Evolutionary conservation across 2,888 invertebrate species (phyloP), one percentile per base, ranked within the genome.

Genomic region (Coelopa pilipes): DNA sequence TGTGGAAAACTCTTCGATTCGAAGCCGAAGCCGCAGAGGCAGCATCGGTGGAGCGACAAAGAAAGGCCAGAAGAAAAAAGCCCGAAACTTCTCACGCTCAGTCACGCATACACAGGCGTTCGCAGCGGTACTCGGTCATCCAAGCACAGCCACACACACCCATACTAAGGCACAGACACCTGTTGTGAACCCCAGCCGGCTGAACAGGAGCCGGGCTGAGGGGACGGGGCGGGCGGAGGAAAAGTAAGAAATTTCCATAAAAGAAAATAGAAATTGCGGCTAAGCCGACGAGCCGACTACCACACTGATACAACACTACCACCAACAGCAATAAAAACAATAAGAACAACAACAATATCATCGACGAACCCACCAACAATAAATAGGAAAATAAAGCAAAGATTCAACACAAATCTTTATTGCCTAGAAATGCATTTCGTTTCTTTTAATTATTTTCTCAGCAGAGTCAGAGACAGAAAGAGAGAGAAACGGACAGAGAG

Each of bases 71-170:
- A 57, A 19, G 11, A n/a, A 57, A 57, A 15, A 57, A 57, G 1
- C 17, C 19, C 11, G 19, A 50, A 67, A 53, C 21, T 55, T 53
- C 82, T 81, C 83, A 82, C 82, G 79, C 79, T 81, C 81, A 82
- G 13, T 59, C 57, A 70, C 10, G n/a, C n/a, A n/a, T n/a, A n/a
- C n/a, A n/a, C n/a, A n/a, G n/a, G n/a, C n/a, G n/a, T n/a, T 50
- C 34, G 15, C 50, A 62, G 60, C n/a, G 17, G 21, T 45, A 60
- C 47, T 21, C 47, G 24, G 13, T 53, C 17, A 67, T 24, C 24
- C 34, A 62, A 34, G 15, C 21, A 66, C 66, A 59, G 19, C 1
- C 46, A 59, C 21, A 47, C 13, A 47, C 12, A 11, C 21, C 12
- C 49, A 53, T 15, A 24, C 24, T 1, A 15, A n/a, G 0, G 50